Evolutionary conservation across 92 coral and sea anemone genomes (phyloP), one percentile per base, ranked within the genome.

Genomic region (Desmophyllum pertusum): DNA sequence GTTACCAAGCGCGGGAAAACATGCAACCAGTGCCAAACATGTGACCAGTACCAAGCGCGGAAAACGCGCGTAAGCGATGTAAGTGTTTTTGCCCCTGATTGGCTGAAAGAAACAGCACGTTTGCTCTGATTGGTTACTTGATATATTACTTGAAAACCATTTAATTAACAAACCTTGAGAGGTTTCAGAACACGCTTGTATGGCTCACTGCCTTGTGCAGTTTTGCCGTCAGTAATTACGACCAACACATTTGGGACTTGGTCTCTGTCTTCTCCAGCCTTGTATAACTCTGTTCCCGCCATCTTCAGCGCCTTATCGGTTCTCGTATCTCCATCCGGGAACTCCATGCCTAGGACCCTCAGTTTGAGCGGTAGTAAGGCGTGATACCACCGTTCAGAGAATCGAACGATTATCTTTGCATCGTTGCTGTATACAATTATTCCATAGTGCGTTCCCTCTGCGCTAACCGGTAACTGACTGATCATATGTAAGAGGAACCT

Each of bases 241-340:
- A 89, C 36, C 66, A 89, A 19, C n/a, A 89, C 92, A 57, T 81
- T 61, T 0, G 89, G 87, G 13, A 80, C 87, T 15, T 35, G 35
- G 1, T 30, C 17, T 72, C 92, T 74, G 55, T 81, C 84, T 41
- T 88, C 86, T 1, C 70, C 82, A 3, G 30, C 31, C 6, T 1
- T 30, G 76, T 73, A 89, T n/a, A 89, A 68, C 30, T 85, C 11
- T 57, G 38, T 63, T 57, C 75, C 80, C 39, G 89, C 92, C 75
- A 41, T 67, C 57, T 55, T 85, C 42, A 89, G 86, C 40, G 89
- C 89, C 36, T 64, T 48, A 59, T 89, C 92, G 30, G 83, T 85
- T 57, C 89, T 74, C 17, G 73, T 69, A 14, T 74, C 78, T 29
- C 89, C 92, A 45, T 81, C 87, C 43, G 86, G 92, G 78, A 85